phyloP scores from a whole-genome alignment of 2,888 invertebrate genomes.

The Andrena camellia region DNA sequence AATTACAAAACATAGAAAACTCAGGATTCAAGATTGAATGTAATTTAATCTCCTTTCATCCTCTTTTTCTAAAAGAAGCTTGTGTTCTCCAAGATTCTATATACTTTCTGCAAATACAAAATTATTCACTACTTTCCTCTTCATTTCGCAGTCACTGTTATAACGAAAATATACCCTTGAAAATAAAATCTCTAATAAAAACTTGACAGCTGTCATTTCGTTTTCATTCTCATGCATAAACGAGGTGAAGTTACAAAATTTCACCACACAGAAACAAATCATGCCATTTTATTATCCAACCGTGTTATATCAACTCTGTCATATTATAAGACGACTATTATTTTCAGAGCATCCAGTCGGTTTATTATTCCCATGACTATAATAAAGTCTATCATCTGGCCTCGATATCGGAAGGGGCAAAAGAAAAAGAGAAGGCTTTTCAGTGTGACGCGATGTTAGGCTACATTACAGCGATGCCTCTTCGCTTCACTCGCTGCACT shows the following conservation, averaged over 20 bases:
- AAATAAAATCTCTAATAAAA: neutral
- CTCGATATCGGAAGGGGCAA: neutral
- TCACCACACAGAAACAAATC: neutral
- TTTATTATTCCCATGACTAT: neutral
- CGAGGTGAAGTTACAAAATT: neutral
- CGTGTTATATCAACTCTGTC: constrained; percentile 8
- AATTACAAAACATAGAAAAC: too few species aligned
- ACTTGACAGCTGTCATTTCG: neutral
- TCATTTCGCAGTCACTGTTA: too few species aligned
- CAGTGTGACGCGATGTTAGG: neutral
- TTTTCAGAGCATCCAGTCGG: neutral
- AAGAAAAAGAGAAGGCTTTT: neutral
- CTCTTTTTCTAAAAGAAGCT: too few species aligned
- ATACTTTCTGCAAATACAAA: too few species aligned
- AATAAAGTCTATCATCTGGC: constrained; percentile 7
- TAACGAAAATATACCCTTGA: too few species aligned
- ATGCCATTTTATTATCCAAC: neutral
- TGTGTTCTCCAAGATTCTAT: too few species aligned
- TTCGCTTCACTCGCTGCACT: neutral
- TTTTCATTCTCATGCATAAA: neutral
- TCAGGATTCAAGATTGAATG: too few species aligned
- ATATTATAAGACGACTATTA: constrained; percentile 17
- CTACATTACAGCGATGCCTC: constrained; percentile 18
- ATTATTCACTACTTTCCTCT: too few species aligned
- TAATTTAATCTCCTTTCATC: too few species aligned